Evolutionary conservation across 2,113 vertebrate genomes (phyloP).

Genomic region (Epinephelus fuscoguttatus): DNA sequence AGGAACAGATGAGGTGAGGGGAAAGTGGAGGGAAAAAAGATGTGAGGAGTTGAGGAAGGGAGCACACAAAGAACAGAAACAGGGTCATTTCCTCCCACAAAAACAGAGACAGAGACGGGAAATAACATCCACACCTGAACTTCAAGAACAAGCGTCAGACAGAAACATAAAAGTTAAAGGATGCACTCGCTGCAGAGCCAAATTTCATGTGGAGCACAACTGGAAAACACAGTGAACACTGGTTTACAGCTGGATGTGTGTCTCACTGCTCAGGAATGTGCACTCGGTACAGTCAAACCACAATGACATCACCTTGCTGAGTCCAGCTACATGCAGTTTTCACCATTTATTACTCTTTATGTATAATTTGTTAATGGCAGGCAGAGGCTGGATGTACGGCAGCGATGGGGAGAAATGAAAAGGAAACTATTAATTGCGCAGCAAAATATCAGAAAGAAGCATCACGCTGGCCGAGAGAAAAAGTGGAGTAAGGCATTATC

Average conservation of each 20-base stretch:
- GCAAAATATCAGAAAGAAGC: conserved; percentile 35
- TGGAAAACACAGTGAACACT: conserved; percentile 47
- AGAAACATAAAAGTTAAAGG: conserved; percentile 5
- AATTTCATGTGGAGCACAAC: conserved; percentile 8
- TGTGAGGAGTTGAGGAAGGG: conserved; percentile 49
- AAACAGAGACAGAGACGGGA: conserved; percentile 23
- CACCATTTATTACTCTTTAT: conserved; percentile 41
- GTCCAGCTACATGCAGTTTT: conserved; percentile 54
- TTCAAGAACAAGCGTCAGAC: not conserved
- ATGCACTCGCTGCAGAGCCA: not conserved
- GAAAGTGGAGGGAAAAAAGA: conserved; percentile 67
- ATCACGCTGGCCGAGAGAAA: not conserved
- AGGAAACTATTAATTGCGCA: conserved; percentile 15
- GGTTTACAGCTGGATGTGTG: conserved; percentile 59
- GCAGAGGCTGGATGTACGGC: not conserved
- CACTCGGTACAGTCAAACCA: conserved; percentile 67
- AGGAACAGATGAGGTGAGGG: conserved; percentile 76
- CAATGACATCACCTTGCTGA: conserved; percentile 82
- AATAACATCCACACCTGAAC: conserved; percentile 24
- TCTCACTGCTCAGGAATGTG: conserved; percentile 82
- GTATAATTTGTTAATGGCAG: conserved; percentile 27
- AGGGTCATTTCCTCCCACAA: conserved; percentile 50
- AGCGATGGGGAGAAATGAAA: conserved; percentile 19
- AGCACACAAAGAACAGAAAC: conserved; percentile 52
- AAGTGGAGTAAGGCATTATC: not conserved